phyloP scores from a whole-genome alignment of 53 echinoderm and acorn worm genomes.

The Zoroaster sp. region DNA sequence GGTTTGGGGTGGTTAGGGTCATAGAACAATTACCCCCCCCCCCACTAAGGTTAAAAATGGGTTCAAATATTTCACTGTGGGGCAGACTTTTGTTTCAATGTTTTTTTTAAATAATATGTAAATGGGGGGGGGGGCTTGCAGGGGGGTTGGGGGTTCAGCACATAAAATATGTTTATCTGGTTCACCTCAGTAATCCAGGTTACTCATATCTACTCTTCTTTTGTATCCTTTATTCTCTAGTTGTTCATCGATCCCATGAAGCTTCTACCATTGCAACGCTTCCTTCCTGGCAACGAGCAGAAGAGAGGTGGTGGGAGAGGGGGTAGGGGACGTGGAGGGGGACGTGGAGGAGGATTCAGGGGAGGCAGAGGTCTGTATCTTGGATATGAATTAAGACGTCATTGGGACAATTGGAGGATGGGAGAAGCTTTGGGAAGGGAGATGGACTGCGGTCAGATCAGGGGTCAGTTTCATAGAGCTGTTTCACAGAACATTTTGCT shows the following conservation, averaged over 20 bases:
- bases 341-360: constrained; percentile 24
- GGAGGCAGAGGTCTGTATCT: constrained; percentile 41
- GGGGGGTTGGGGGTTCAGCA: too few relatives aligned
- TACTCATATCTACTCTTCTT: not conserved
- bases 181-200: not conserved
- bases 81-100: too few relatives aligned
- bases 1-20: too few relatives aligned
- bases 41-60: too few relatives aligned
- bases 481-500: not conserved
- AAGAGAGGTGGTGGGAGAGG: constrained; percentile 72
- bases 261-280: constrained; percentile 86
- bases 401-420: too few relatives aligned
- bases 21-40: too few relatives aligned
- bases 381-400: too few relatives aligned
- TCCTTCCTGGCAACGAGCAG: constrained; percentile 69
- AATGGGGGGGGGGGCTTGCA: too few relatives aligned
- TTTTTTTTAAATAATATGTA: too few relatives aligned
- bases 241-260: constrained; percentile 93
- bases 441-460: not conserved
- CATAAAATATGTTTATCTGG: not conserved
- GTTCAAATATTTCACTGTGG: too few relatives aligned
- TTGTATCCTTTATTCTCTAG: constrained; percentile 7
- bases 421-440: too few relatives aligned
- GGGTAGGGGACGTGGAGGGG: too few relatives aligned
- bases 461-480: not conserved